Evolutionary conservation across 2,113 vertebrate species (phyloP), one percentile per base, ranked within the genome.

Genomic region (Cottus gobio): DNA sequence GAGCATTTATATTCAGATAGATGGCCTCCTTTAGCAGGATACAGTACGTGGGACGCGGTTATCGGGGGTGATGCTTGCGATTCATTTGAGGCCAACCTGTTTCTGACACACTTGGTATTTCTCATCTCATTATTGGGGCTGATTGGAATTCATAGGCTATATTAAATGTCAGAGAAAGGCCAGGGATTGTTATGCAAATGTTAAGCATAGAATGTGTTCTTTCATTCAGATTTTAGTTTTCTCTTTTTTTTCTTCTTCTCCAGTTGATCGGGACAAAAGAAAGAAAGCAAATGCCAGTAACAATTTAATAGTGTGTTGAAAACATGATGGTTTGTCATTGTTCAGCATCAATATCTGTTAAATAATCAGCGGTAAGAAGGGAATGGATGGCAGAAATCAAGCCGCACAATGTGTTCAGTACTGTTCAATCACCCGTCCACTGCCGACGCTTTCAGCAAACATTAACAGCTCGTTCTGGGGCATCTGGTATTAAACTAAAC

Each of bases 151-250:
- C 93, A 92, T 85, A 80, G 85, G 80, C 80, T 86, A 92, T 90
- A 93, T 91, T 94, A 93, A 95, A 95, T 95, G 94, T 93, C 94
- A 95, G 74, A 78, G 86, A 94, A 94, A 94, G 92, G 93, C 89
- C 93, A 94, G 46, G 78, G 84, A 92, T 94, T 94, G 93, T 95
- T 93, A 94, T 94, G 92, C 90, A 94, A 94, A 94, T 94, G 80
- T 78, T 89, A 85, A 89, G 86, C 77, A 89, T 80, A 91, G 85
- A 93, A 91, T 90, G 80, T 87, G 87, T 93, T 93, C 76, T 85
- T 89, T 89, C 71, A 85, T 89, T 87, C 36, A 54, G 62, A 85
- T 87, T 87, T 82, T 85, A 71, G 77, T 71, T 77, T 10, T 13
- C 3, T 50, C 24, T 50, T 31, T 22, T 79, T 46, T 52, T 48